Base-by-base conservation (phyloP, 2,797 vertebrate genomes). In the Coendou prehensilis region DNA sequence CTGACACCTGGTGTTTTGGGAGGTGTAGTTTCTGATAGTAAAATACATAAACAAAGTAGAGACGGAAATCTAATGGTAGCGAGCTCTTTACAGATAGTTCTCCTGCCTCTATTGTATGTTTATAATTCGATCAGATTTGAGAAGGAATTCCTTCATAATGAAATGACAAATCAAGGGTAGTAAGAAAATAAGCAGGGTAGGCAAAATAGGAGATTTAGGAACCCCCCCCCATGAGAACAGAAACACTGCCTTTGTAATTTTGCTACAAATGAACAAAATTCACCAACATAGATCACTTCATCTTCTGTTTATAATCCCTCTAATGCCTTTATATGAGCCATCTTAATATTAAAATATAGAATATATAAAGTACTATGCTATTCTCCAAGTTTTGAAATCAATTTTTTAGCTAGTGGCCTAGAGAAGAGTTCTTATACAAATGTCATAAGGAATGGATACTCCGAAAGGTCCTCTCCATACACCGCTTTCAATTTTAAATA, bases 31-130 rank as follows among this genome's bases (percentile, higher is more conserved):
- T 82, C 52, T 71, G 22, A 50, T 9, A 90, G 28, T 22, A 37
- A 87, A 47, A 54, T 15, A 37, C 2, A 2, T 1, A 33, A 56
- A 57, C 47, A 50, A 14, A 0, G 26, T 1, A 22, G 23, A 81
- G 22, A 37, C 6, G 30, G 15, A 33, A 7, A 0, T 9, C 45
- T 1, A 1, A 6, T 0, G 30, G 18, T 5, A 52, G 5, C 4
- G 14, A 2, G 1, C 14, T 69, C 50, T 59, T 47, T 96, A 85
- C 84, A 94, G 93, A 67, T 30, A 45, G 14, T 82, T 76, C 30
- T 84, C 22, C 28, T 5, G 0, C 30, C 22, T 63, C n/a, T 13
- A 37, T 4, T 9, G 0, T 22, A 7, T 2, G 4, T 28, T 69
- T 63, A 54, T 0, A 4, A 30, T 15, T 14, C 1, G 8, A 15